Conservation (phyloP, 2,888 invertebrate genomes). For the Athrips mouffetella region DNA sequence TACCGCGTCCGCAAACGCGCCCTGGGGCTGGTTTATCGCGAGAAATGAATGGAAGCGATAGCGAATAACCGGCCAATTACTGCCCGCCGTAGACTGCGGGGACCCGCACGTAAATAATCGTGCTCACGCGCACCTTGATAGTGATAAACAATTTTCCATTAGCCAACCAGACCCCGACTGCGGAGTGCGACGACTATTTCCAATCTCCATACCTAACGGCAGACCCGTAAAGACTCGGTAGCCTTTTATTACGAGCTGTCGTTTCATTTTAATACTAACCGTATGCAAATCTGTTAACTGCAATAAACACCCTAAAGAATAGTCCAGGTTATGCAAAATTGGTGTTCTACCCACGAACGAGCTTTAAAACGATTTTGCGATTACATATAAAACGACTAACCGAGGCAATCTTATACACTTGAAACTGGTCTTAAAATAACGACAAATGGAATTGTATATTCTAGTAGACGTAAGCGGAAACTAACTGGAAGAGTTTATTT, state of each 20-base stretch:
- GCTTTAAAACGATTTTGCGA: conserved; percentile 41
- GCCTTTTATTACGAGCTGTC: conserved; percentile 62
- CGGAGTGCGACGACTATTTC: conserved; percentile 32
- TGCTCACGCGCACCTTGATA: conserved; percentile 65
- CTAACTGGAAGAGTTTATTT: background rate
- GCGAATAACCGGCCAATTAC: conserved; percentile 71
- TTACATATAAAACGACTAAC: conserved; percentile 37
- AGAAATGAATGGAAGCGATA: conserved; percentile 72
- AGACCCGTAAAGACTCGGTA: conserved; percentile 44
- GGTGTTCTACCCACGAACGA: conserved; percentile 33
- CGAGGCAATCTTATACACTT: background rate
- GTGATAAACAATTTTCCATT: conserved; percentile 73
- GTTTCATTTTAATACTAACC: conserved; percentile 56
- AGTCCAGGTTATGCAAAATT: conserved; percentile 45
- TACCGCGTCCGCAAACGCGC: conserved; percentile 41
- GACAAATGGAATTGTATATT: background rate
- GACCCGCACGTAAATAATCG: conserved; percentile 65
- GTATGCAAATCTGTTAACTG: conserved; percentile 62
- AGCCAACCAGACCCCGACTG: conserved; percentile 32
- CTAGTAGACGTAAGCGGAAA: background rate
- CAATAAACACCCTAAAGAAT: conserved; percentile 58
- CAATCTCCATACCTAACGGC: conserved; percentile 59
- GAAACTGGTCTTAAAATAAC: conserved; percentile 6
- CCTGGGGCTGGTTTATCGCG: conserved; percentile 59
- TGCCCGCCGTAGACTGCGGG: conserved; percentile 53